Conservation (phyloP, 2,888 invertebrate species). For the Epistrophe grossulariae region DNA sequence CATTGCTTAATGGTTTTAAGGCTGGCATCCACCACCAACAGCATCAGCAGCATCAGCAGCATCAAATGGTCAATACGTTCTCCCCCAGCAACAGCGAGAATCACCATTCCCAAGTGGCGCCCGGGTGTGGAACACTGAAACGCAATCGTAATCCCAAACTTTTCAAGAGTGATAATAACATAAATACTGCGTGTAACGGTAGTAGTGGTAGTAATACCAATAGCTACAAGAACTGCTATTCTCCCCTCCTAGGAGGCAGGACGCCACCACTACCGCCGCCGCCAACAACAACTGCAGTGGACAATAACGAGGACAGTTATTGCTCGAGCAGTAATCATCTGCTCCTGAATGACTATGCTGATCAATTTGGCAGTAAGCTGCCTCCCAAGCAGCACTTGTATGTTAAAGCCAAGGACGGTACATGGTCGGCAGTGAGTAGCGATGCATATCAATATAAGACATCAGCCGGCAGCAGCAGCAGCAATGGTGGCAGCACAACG, state of each 20-base stretch:
- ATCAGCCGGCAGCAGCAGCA: slow-evolving; percentile 38
- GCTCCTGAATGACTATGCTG: slow-evolving; percentile 65
- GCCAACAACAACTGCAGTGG: slow-evolving; percentile 29
- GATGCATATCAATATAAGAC: slow-evolving; percentile 82
- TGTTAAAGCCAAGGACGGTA: slow-evolving; percentile 83
- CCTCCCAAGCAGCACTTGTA: slow-evolving; percentile 83
- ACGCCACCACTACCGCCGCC: slow-evolving; percentile 18
- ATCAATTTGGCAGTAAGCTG: slow-evolving; percentile 82
- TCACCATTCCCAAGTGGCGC: slow-evolving; percentile 48
- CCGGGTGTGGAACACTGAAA: slow-evolving; percentile 80
- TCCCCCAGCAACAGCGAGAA: slow-evolving; percentile 47
- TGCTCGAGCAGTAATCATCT: slow-evolving; percentile 77
- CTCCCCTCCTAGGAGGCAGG: slow-evolving; percentile 58
- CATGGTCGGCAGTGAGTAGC: slow-evolving; percentile 83
- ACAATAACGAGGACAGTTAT: slow-evolving; percentile 77
- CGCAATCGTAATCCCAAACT: slow-evolving; percentile 83
- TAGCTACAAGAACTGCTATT: slow-evolving; percentile 70
- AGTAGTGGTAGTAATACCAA: slow-evolving; percentile 64
- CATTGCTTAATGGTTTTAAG: slow-evolving; percentile 80
- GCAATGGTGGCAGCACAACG: slow-evolving; percentile 77
- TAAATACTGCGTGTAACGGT: slow-evolving; percentile 79
- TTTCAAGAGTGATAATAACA: slow-evolving; percentile 83
- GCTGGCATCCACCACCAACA: slow-evolving; percentile 78
- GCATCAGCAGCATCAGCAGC: slow-evolving; percentile 63
- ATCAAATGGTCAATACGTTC: slow-evolving; percentile 65